These are phyloP conservation scores for Lepidocyrtoides sp. DNA, from an alignment of 2,888 invertebrate species.

Conservation along the genomic window DNA sequence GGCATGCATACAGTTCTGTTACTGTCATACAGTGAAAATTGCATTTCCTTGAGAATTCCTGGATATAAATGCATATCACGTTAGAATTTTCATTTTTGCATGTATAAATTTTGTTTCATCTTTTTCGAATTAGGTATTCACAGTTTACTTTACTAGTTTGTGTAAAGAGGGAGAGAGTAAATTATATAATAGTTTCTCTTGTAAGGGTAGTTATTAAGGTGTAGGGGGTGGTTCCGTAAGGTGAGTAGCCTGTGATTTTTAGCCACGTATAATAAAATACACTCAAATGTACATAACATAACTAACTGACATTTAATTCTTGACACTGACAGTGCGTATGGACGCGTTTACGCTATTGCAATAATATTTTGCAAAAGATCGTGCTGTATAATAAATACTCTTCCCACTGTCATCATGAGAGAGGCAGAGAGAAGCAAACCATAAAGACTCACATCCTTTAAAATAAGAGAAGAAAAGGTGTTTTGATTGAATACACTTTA, in stretches of 20 bases:
- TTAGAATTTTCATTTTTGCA: constrained; percentile 22
- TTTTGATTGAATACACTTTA: constrained; percentile 41
- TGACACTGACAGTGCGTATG: background rate
- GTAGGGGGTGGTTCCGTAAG: background rate
- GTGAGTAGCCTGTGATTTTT: constrained; percentile 48
- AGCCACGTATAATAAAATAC: background rate
- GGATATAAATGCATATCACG: constrained; percentile 43
- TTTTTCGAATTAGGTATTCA: background rate
- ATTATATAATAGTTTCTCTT: constrained; percentile 29
- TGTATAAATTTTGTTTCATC: constrained; percentile 11
- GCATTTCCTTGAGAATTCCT: constrained; percentile 68
- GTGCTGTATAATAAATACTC: background rate
- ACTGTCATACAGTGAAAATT: constrained; percentile 32
- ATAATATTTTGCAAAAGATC: background rate
- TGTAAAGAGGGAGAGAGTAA: constrained; percentile 10
- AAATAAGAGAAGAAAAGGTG: background rate
- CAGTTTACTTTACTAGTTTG: background rate
- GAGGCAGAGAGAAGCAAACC: background rate
- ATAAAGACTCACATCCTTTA: background rate
- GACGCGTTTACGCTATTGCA: background rate
- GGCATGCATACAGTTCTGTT: background rate
- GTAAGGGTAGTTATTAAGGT: constrained; percentile 49
- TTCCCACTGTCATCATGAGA: background rate
- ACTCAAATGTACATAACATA: too few species aligned
- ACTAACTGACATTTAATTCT: background rate